Base-by-base conservation (phyloP, 1,140 invertebrate genomes). In the Trichogramma pretiosum region DNA sequence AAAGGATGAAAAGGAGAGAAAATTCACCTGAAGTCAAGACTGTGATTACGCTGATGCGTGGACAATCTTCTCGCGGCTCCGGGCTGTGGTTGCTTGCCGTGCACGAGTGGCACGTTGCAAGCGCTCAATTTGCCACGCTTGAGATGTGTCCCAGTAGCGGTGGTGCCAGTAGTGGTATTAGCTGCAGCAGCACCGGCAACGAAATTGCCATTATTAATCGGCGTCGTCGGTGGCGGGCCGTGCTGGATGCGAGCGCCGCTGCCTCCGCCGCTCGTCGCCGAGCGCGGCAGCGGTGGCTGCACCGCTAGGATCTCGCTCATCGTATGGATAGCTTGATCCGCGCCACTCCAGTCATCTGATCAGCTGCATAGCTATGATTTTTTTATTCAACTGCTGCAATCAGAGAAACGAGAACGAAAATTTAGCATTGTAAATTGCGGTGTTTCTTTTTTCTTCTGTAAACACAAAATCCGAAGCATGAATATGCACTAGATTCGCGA, bases 1-100 rank as follows among this genome's bases (percentile, higher is more conserved):
- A n/a, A n/a, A n/a, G n/a, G n/a, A n/a, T n/a, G n/a, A n/a, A n/a
- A n/a, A n/a, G n/a, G n/a, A n/a, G n/a, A n/a, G n/a, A n/a, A n/a
- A n/a, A n/a, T n/a, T 28, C 24, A 84, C 81, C 82, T 79, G 61
- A 84, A 85, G 65, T 86, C 84, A 50, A 86, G 72, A 60, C 83
- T 85, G 53, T 84, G 75, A 68, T 86, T 86, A 58, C 84, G 76
- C 68, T 86, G 84, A 69, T 86, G 84, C 53, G 78, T 83, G 54
- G 78, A 80, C 58, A 83, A 69, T 59, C 79, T 75, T 57, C 79
- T 77, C 37, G 61, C 56, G 38, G 71, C 75, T 50, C 70, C 70
- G 52, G 72, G 60, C 53, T 66, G 62, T 53, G 70, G 72, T 39
- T 77, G 70, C 38, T 78, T 73, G 26, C 79, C 80, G 61, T 83